A percentile compares a stretch with the other conserved stretches of the same genome.
Conservation (phyloP, 2,888 invertebrate species). For the Siphonodentalium dalli region DNA sequence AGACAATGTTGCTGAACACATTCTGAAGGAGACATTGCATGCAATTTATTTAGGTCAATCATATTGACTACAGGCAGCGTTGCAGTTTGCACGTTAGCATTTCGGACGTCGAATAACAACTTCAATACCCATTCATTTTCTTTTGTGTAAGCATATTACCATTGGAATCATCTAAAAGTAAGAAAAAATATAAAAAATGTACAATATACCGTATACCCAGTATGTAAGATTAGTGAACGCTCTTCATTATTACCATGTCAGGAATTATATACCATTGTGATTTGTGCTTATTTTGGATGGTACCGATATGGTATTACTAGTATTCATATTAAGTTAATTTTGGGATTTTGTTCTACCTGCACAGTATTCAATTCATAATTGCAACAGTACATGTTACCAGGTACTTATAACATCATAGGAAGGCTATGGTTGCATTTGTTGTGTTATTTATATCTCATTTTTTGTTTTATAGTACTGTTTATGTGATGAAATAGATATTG, state of each 20-base stretch:
- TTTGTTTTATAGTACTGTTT: no score
- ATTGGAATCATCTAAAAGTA: neutral
- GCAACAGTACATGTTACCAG: no score
- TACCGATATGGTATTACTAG: no score
- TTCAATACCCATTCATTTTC: constrained; percentile 10
- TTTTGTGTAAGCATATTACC: neutral
- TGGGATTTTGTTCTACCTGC: no score
- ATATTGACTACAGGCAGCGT: constrained; percentile 16
- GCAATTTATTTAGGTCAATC: constrained; percentile 8
- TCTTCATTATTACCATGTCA: no score
- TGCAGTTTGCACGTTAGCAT: neutral
- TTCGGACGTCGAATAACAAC: constrained; percentile 8
- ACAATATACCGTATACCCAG: neutral
- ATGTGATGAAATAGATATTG: no score
- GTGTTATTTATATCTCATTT: neutral
- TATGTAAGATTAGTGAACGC: neutral
- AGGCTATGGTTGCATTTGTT: no score
- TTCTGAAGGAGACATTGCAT: neutral
- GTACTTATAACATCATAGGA: no score
- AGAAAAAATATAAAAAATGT: neutral
- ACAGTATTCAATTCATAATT: no score
- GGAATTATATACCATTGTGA: neutral
- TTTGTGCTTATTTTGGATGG: neutral
- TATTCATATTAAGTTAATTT: no score
- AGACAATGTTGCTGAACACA: neutral